Evolutionary conservation across 2,888 invertebrate species (phyloP).

Genomic region (Ectropis crepuscularia): DNA sequence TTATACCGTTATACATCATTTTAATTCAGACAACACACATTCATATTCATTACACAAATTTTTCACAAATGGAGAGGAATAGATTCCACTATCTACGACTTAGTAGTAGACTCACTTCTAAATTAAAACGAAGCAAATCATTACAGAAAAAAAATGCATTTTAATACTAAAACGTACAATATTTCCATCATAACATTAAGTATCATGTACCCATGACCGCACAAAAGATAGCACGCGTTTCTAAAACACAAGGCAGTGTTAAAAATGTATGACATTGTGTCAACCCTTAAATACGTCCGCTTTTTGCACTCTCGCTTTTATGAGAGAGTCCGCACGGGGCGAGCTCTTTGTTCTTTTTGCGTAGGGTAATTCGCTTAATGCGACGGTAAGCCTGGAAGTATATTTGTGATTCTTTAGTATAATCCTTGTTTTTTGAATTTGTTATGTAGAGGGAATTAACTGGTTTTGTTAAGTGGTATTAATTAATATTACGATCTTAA

Average conservation of each 20-base stretch:
- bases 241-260: constrained; percentile 30
- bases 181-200: constrained; percentile 6
- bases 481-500: background rate
- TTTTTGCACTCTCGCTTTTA: constrained; percentile 33
- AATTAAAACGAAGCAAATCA: background rate
- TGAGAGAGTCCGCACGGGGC: constrained; percentile 32
- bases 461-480: background rate
- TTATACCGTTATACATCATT: no score
- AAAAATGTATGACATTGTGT: constrained; percentile 31
- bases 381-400: constrained; percentile 18
- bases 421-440: constrained; percentile 7
- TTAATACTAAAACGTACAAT: no score
- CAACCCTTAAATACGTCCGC: constrained; percentile 27
- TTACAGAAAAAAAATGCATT: background rate
- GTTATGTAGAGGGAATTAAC: background rate
- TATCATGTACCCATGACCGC: constrained; percentile 17
- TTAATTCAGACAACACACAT: no score
- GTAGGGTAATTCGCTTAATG: constrained; percentile 18
- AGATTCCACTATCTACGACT: no score
- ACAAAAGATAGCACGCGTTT: constrained; percentile 5
- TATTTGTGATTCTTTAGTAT: constrained; percentile 20
- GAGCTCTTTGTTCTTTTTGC: constrained; percentile 34
- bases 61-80: no score
- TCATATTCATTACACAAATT: no score
- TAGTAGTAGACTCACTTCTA: no score